These are phyloP conservation scores for Malaclemys terrapin DNA, from an alignment of 2,113 vertebrate genomes.

Conservation along the genomic window DNA sequence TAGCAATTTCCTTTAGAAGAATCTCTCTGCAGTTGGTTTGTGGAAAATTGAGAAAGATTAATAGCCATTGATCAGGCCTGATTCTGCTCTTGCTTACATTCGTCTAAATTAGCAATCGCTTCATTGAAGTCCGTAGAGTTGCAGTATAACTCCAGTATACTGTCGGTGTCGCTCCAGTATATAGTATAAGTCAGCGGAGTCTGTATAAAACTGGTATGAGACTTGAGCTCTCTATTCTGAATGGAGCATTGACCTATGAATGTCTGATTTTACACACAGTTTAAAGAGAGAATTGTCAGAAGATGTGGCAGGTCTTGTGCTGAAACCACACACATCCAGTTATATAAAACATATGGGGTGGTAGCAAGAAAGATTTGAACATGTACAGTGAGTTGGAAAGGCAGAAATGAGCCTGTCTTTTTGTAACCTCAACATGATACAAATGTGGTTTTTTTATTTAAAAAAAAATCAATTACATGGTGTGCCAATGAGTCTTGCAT, in stretches of 20 bases:
- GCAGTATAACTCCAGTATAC: too few species aligned
- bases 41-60: slow-evolving; percentile 62
- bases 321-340: not conserved
- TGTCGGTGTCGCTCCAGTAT: not conserved
- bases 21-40: not conserved
- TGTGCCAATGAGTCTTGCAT: not conserved
- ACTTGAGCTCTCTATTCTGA: not conserved
- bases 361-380: not conserved
- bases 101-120: not conserved
- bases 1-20: not conserved
- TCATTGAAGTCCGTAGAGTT: slow-evolving; percentile 47
- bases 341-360: not conserved
- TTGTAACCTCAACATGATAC: not conserved
- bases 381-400: not conserved
- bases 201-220: not conserved
- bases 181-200: not conserved
- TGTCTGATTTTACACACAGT: slow-evolving; percentile 16
- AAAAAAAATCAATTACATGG: not conserved
- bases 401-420: not conserved
- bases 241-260: slow-evolving; percentile 31
- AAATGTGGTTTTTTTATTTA: not conserved
- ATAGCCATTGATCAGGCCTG: slow-evolving; percentile 43
- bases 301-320: not conserved
- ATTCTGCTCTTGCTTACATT: slow-evolving; percentile 50
- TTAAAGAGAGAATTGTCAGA: not conserved